A percentile compares a stretch with the other conserved stretches of the same genome.
These are phyloP conservation scores for Macrostomum lignano DNA, from an alignment of 1,140 invertebrate species.

Conservation along the genomic window DNA sequence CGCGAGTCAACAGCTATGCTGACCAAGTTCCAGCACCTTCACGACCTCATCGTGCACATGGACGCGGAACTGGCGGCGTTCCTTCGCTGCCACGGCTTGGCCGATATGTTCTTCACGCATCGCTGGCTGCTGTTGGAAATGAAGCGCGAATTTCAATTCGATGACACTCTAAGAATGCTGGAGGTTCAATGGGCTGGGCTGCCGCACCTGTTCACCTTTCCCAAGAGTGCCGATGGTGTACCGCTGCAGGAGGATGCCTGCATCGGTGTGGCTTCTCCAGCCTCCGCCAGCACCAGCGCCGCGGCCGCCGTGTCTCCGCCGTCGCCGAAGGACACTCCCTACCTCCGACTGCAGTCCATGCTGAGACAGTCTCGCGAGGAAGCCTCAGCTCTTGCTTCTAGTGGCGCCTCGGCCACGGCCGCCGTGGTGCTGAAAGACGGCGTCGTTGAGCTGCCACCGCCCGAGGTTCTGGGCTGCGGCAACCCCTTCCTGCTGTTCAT, in stretches of 20 bases:
- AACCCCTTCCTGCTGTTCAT: conserved; percentile 88
- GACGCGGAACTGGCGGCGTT: conserved; percentile 68
- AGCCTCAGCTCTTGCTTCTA: too few relatives aligned
- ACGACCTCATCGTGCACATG: conserved; percentile 56
- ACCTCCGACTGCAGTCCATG: too few relatives aligned
- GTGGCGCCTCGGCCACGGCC: too few relatives aligned
- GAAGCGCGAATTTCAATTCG: conserved; percentile 85
- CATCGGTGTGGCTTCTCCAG: too few relatives aligned
- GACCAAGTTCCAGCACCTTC: conserved; percentile 65
- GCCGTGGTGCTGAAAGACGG: background rate
- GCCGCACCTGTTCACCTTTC: conserved; percentile 29
- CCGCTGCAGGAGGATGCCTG: too few relatives aligned
- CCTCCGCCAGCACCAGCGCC: too few relatives aligned
- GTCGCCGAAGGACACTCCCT: too few relatives aligned
- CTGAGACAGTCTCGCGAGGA: too few relatives aligned
- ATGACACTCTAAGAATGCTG: conserved; percentile 68
- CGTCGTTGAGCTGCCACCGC: conserved; percentile 38
- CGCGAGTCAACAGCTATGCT: conserved; percentile 41
- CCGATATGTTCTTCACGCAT: conserved; percentile 69
- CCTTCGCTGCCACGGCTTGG: conserved; percentile 45
- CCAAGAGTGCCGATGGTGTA: too few relatives aligned
- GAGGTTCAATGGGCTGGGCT: conserved; percentile 80
- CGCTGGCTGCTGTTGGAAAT: conserved; percentile 77
- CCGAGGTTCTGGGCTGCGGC: conserved; percentile 55
- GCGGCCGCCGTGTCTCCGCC: too few relatives aligned